Evolutionary conservation across 2,113 vertebrate species (phyloP).

Genomic region (Chitala chitala): DNA sequence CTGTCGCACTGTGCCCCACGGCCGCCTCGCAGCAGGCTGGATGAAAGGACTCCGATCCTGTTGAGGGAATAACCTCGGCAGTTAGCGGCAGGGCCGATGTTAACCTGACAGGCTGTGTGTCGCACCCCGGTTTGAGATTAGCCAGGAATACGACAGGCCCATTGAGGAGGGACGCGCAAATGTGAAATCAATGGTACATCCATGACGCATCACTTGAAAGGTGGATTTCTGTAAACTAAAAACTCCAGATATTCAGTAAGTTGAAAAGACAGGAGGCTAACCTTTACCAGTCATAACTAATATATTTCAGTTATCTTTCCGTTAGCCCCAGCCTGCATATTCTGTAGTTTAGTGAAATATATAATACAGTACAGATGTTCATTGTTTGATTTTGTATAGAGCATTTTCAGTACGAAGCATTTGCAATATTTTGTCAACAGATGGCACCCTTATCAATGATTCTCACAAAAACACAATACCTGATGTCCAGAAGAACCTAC

Average conservation of each 20-base stretch:
- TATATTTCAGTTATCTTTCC: slow-evolving; percentile 19
- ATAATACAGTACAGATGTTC: background rate
- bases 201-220: slow-evolving; percentile 64
- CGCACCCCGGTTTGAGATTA: slow-evolving; percentile 65
- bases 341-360: background rate
- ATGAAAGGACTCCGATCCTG: slow-evolving; percentile 68
- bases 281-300: slow-evolving; percentile 17
- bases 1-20: slow-evolving; percentile 62
- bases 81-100: slow-evolving; percentile 68
- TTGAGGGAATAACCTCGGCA: slow-evolving; percentile 70
- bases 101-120: slow-evolving; percentile 64
- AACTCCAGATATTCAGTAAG: slow-evolving; percentile 22
- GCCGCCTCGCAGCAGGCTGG: slow-evolving; percentile 63
- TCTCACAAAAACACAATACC: background rate
- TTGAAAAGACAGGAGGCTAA: slow-evolving; percentile 26
- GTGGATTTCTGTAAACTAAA: slow-evolving; percentile 40
- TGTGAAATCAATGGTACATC: slow-evolving; percentile 78
- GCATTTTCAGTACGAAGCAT: background rate
- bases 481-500: background rate
- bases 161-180: slow-evolving; percentile 64
- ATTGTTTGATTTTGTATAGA: background rate
- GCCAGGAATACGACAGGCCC: slow-evolving; percentile 61
- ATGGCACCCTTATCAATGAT: slow-evolving; percentile 23
- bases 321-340: background rate
- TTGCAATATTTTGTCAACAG: slow-evolving; percentile 18